Conservation (phyloP, 2,888 invertebrate species). For the Apamea crenata region DNA sequence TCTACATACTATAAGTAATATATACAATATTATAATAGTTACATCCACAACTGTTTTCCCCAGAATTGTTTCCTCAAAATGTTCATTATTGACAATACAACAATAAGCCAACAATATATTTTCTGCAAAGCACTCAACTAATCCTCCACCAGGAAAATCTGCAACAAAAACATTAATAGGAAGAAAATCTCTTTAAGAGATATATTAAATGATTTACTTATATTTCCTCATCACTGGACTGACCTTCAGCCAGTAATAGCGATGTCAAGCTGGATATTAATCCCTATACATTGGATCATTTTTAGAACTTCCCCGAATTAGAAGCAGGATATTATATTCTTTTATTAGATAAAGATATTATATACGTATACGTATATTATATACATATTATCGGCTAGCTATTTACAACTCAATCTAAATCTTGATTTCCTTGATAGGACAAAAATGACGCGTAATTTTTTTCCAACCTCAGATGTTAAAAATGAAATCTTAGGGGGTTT, state of each 20-base stretch:
- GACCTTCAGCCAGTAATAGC: neutral
- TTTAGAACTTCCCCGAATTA: neutral
- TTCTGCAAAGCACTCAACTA: neutral
- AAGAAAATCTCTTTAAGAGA: constrained; percentile 31
- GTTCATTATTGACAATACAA: too few relatives aligned
- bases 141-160: constrained; percentile 30
- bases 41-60: neutral
- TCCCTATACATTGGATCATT: neutral
- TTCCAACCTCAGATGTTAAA: neutral
- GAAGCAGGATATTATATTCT: neutral
- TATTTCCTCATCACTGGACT: constrained; percentile 31
- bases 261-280: constrained; percentile 15
- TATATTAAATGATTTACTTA: constrained; percentile 24
- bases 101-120: constrained; percentile 11
- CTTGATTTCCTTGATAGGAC: neutral
- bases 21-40: neutral
- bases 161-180: neutral
- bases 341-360: neutral
- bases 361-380: too few relatives aligned
- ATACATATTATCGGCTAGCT: neutral
- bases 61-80: neutral
- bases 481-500: too few relatives aligned
- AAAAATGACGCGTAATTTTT: neutral
- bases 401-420: neutral
- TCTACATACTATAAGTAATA: neutral